Base-by-base conservation (phyloP, 2,888 invertebrate species). In the Eueremaeus valkanovi region DNA sequence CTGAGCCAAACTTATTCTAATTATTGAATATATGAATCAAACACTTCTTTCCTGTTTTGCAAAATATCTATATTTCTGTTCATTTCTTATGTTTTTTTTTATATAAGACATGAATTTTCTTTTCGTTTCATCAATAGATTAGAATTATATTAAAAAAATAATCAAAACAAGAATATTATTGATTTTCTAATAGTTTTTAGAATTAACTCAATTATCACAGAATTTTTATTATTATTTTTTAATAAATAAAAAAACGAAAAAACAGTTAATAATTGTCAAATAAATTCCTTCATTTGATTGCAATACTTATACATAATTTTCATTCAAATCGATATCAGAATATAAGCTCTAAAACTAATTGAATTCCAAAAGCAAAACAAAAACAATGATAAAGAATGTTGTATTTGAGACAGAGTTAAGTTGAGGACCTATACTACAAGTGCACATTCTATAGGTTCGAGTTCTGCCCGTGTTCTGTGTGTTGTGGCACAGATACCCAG, bases 231-330 rank as follows among this genome's bases (percentile, higher is more conserved):
- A 6, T 18, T 18, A 33, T 33, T 18, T 33, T 29, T 63, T 33
- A 18, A 24, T 33, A 1, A 33, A 33, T 18, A 21, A 66, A 58
- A 58, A 29, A 58, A 16, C 13, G 5, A 18, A 1, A 13, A 66
- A 66, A 66, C 29, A 66, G 33, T 66, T 36, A 66, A 66, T 66
- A 33, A 24, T 36, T 66, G 63, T 63, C 33, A 63, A 63, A 63
- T 33, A 63, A 63, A 55, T 55, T 51, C 18, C 8, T 27, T 55
- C 27, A 3, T 55, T 66, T 66, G 24, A 66, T 66, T 40, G 36
- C 40, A 40, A 66, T 66, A 66, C 36, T 66, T 66, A 66, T 36
- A 66, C 66, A 66, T 66, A 66, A 66, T 66, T 66, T 66, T 40
- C 8, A 66, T 36, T 6, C 36, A 31, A 16, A 66, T 66, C 66